Base-by-base conservation (phyloP, 1,140 invertebrate species). In the Diprion similis region DNA sequence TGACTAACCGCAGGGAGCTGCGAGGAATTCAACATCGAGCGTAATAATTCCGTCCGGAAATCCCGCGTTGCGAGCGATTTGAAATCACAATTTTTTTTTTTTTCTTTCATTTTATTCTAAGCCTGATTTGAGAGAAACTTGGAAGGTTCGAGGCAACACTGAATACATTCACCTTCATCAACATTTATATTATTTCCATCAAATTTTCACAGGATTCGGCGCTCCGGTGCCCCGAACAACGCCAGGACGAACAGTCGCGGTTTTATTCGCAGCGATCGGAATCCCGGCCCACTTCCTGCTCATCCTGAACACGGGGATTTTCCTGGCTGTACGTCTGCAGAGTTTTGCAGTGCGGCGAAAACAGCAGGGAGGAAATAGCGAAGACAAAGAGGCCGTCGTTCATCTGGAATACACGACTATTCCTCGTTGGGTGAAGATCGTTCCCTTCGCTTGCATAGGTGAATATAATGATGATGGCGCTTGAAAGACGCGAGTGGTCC, bases 281-380 rank as follows among this genome's bases (percentile, higher is more conserved):
- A 91, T 92, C 66, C 91, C 91, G 10, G 83, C 90, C 8, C 91
- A 92, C 79, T 90, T 92, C 72, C 86, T 92, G n/a, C 80, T 92
- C 74, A 87, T 93, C 72, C 78, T 93, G 68, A 93, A 93, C 81
- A 81, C 91, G 11, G 92, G 92, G 10, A 87, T 91, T 47, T 82
- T 91, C 46, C 80, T 90, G 1, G 90, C 91, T 1, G 81, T 90
- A 0, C 85, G 85, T 66, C 73, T 91, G 0, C 90, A 91, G 74
- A 84, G 79, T 68, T 87, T 83, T 77, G 81, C 88, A 66, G 80
- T 85, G 8, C 66, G 76, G 19, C 78, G 75, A 24, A 82, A 84
- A 69, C 72, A 77, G 15, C 73, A 75, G 17, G 77, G 15, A 11
- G 37, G 18, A 11, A 45, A 19, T 45, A 68, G 17, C 66, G 19